Conservation (phyloP, 1,140 invertebrate genomes). For the Drosophila pallidifrons region DNA sequence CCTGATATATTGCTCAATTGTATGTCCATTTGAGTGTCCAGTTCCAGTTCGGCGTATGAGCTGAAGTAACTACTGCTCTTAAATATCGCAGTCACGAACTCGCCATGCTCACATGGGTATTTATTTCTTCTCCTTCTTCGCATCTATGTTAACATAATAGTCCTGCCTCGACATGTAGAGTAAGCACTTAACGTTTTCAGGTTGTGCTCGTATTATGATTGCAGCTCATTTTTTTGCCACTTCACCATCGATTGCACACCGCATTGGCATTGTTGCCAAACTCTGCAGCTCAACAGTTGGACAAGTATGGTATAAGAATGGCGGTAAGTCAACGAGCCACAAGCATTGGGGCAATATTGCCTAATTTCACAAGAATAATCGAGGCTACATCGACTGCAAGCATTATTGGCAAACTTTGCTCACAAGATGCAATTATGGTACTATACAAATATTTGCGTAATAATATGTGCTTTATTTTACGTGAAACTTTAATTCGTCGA, state of each 20-base stretch:
- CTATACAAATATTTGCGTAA: no score
- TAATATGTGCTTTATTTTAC: no score
- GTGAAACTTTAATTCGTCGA: no score
- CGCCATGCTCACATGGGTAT: slow-evolving; percentile 45
- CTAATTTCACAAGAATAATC: slow-evolving; percentile 1
- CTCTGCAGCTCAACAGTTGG: not conserved
- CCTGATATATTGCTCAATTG: slow-evolving; percentile 62
- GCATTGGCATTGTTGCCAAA: slow-evolving; percentile 2
- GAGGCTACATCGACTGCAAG: not conserved
- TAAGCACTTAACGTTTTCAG: slow-evolving; percentile 5
- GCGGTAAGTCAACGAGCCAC: not conserved
- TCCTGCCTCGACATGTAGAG: not conserved
- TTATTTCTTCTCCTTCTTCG: slow-evolving; percentile 12
- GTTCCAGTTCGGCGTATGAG: slow-evolving; percentile 55
- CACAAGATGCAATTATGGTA: no score
- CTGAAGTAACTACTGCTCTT: slow-evolving; percentile 58
- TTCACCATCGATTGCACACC: not conserved
- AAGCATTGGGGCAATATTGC: not conserved
- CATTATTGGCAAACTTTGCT: not conserved
- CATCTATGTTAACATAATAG: slow-evolving; percentile 45
- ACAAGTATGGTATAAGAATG: not conserved
- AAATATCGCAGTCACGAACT: slow-evolving; percentile 50
- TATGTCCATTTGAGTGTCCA: slow-evolving; percentile 41
- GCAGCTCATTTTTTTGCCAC: slow-evolving; percentile 41
- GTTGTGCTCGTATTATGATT: slow-evolving; percentile 35